These are phyloP conservation scores for Sialis lutaria DNA, from an alignment of 2,888 invertebrate genomes.

Conservation along the genomic window DNA sequence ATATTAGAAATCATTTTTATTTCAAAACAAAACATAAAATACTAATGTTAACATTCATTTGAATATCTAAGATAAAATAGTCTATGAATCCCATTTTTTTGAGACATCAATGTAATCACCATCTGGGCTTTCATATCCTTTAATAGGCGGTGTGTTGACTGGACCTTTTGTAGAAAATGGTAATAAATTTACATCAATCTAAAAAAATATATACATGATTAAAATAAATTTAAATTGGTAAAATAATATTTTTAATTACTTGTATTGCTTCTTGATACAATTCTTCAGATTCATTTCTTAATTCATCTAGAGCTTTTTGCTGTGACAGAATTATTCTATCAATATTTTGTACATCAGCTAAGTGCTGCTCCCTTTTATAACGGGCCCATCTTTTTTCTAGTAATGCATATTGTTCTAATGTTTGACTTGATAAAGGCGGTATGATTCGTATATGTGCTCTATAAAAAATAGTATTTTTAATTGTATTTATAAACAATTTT, in stretches of 20 bases:
- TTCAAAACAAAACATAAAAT: too few species aligned
- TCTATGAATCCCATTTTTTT: constrained; percentile 50
- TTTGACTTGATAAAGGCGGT: constrained; percentile 32
- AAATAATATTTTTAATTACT: constrained; percentile 26
- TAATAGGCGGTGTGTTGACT: constrained; percentile 65
- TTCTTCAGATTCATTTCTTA: constrained; percentile 66
- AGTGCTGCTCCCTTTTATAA: constrained; percentile 46
- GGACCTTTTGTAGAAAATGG: constrained; percentile 59
- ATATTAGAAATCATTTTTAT: too few species aligned
- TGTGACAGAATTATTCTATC: constrained; percentile 52
- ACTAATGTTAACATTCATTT: too few species aligned
- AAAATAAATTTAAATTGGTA: constrained; percentile 1
- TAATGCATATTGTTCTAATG: constrained; percentile 41
- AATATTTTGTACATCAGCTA: constrained; percentile 46
- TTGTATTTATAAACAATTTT: not conserved
- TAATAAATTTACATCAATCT: constrained; percentile 54
- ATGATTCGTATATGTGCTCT: constrained; percentile 34
- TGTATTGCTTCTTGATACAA: constrained; percentile 74
- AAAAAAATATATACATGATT: constrained; percentile 19
- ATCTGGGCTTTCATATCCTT: constrained; percentile 66
- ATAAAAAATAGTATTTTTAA: constrained; percentile 11
- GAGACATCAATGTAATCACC: constrained; percentile 78
- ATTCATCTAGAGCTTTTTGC: constrained; percentile 58
- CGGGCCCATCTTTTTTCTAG: constrained; percentile 60
- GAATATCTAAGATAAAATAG: too few species aligned